Percentiles rank a stretch among this genome's conserved stretches.
Evolutionary conservation across 2,113 vertebrate genomes (phyloP).

Genomic region (Larimichthys polyactis): DNA sequence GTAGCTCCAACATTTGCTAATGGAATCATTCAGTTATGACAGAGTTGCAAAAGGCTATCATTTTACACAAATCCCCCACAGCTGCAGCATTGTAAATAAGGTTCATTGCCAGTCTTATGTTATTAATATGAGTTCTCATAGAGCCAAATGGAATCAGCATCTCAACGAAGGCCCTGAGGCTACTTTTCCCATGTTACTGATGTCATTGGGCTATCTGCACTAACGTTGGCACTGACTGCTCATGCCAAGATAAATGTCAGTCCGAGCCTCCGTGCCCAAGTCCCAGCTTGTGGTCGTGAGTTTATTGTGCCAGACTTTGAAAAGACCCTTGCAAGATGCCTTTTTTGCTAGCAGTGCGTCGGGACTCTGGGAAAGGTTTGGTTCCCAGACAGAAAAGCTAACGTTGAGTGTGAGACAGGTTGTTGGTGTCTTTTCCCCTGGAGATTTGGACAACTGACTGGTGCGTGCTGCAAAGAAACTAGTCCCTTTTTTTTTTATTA

Average conservation of each 20-base stretch:
- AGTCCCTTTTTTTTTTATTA: slow-evolving; percentile 10
- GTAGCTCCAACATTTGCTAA: not conserved
- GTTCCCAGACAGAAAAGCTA: slow-evolving; percentile 77
- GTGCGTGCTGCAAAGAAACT: slow-evolving; percentile 18
- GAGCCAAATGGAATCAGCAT: slow-evolving; percentile 44
- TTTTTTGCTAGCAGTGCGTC: slow-evolving; percentile 18
- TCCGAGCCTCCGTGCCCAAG: slow-evolving; percentile 31
- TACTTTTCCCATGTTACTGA: slow-evolving; percentile 75
- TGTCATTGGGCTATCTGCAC: slow-evolving; percentile 56
- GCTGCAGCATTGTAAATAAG: slow-evolving; percentile 8
- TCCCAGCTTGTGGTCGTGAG: slow-evolving; percentile 58
- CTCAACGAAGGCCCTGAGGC: slow-evolving; percentile 36
- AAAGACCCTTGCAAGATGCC: slow-evolving; percentile 46
- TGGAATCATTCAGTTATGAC: not conserved
- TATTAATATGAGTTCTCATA: slow-evolving; percentile 47
- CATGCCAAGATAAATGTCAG: slow-evolving; percentile 81
- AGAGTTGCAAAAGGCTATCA: not conserved
- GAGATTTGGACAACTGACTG: slow-evolving; percentile 20
- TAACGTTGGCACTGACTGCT: slow-evolving; percentile 50
- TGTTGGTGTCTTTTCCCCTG: slow-evolving; percentile 32
- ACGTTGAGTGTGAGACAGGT: slow-evolving; percentile 36
- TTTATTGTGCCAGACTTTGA: slow-evolving; percentile 66
- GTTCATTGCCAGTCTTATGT: slow-evolving; percentile 8
- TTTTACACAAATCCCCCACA: slow-evolving; percentile 24
- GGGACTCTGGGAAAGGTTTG: slow-evolving; percentile 80